Base-by-base conservation (phyloP, 2,797 vertebrate genomes). In the Phrynocephalus guinanensis region DNA sequence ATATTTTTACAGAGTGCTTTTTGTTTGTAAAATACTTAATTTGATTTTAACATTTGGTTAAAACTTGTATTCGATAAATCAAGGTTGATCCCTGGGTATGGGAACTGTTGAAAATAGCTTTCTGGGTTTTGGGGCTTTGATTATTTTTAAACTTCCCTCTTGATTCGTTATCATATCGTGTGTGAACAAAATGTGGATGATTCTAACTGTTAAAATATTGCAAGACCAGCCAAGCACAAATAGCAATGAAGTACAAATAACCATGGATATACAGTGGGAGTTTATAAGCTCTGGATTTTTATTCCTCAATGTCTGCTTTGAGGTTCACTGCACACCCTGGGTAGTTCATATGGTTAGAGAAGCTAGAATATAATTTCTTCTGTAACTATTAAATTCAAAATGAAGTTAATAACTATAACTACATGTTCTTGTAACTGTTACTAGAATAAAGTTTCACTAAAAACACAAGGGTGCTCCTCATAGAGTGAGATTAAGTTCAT, bases 1-100 rank as follows among this genome's bases (percentile, higher is more conserved):
- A 85, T 73, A 92, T 76, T 86, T 76, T 89, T 89, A 76, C 60
- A 92, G 93, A 90, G 95, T 95, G 96, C 95, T 95, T 95, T 96
- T 94, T 91, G 95, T 96, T 95, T 93, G 94, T 96, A 95, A 95
- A 67, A 83, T 96, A 95, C 60, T 96, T 96, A 95, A 87, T 96
- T 93, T 93, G 93, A 92, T 95, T 95, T 96, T 94, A 95, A 92
- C 30, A 92, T 90, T 92, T 95, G 90, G 91, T 94, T 95, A 91
- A 93, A 92, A 92, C 83, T 82, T 73, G 71, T 22, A 13, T 70
- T 94, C 91, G 87, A 93, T 90, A 83, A 89, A 75, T 93, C 87
- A 85, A 90, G 89, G 94, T 95, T 84, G 87, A 86, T 92, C 87
- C 86, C 88, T 88, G 83, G 88, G 30, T 92, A 33, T 28, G 92